Conservation (phyloP, 2,113 vertebrate species). For the Panthera leo region DNA sequence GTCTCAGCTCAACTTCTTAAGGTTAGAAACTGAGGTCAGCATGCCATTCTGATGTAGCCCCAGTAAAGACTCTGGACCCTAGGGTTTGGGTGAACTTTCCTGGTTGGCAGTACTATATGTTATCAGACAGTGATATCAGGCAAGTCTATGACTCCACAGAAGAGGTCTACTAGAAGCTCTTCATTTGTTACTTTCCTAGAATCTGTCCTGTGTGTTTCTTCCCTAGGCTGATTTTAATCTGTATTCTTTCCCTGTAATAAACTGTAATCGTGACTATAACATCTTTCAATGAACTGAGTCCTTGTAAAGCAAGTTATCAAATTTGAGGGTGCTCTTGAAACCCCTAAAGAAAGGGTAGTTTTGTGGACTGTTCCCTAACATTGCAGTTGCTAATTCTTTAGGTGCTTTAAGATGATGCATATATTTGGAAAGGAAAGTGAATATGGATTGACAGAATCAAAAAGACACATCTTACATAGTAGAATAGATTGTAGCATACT, state of each 20-base stretch:
- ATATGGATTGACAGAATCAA: not conserved
- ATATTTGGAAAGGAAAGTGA: slow-evolving; percentile 24
- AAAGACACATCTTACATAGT: not conserved
- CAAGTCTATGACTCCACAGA: not conserved
- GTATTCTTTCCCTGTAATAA: not conserved
- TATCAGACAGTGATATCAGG: not conserved
- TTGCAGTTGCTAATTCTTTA: not conserved
- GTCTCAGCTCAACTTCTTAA: not conserved
- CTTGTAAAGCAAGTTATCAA: not conserved
- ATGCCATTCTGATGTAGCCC: not conserved
- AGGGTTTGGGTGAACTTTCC: not conserved
- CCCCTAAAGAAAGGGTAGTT: not conserved
- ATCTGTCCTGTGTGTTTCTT: not conserved
- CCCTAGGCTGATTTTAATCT: not conserved
- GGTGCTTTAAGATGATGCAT: not conserved
- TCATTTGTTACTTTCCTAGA: not conserved
- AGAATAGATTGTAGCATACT: not conserved
- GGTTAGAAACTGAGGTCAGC: not conserved
- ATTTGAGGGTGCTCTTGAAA: not conserved
- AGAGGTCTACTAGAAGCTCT: not conserved
- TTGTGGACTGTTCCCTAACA: not conserved
- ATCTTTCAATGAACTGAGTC: not conserved
- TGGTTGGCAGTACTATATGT: not conserved
- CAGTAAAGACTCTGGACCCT: not conserved
- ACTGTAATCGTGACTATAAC: not conserved